A percentile compares a stretch with the other conserved stretches of the same genome.
Conservation (phyloP, 2,888 invertebrate species). For the Drosophila affinis region DNA sequence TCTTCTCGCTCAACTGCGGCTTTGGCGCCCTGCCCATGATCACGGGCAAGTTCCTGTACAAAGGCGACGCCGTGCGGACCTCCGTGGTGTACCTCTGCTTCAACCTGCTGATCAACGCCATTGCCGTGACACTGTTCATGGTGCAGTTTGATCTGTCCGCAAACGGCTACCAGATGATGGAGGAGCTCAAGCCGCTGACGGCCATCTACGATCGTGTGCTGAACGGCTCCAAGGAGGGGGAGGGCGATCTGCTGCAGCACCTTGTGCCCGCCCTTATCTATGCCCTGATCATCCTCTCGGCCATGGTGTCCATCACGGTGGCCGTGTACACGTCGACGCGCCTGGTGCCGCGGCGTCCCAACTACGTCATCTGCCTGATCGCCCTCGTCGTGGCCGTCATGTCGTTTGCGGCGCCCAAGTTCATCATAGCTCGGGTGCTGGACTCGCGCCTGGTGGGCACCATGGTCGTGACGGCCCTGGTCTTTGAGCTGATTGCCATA, state of each 20-base stretch:
- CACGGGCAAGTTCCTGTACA: conserved; percentile 84
- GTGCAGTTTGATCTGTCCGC: conserved; percentile 81
- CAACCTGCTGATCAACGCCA: conserved; percentile 82
- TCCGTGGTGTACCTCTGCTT: conserved; percentile 84
- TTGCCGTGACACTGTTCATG: conserved; percentile 83
- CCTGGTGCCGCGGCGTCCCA: conserved; percentile 82
- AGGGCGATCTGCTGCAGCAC: conserved; percentile 64
- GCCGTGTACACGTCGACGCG: conserved; percentile 83
- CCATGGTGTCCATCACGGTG: conserved; percentile 81
- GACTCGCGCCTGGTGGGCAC: conserved; percentile 83
- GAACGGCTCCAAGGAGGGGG: conserved; percentile 60
- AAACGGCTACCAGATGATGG: conserved; percentile 71
- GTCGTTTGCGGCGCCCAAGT: conserved; percentile 81
- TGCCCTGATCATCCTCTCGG: conserved; percentile 79
- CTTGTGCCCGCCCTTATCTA: conserved; percentile 81
- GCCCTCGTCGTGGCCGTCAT: conserved; percentile 81
- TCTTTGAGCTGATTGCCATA: conserved; percentile 83
- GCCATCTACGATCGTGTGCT: conserved; percentile 82
- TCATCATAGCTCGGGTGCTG: conserved; percentile 79
- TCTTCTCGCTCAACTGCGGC: conserved; percentile 83
- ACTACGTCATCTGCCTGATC: conserved; percentile 82
- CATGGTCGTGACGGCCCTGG: conserved; percentile 80
- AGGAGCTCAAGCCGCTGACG: conserved; percentile 82
- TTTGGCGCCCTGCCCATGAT: conserved; percentile 83
- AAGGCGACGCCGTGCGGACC: conserved; percentile 83